Evolutionary conservation across 2,797 vertebrate genomes (phyloP), one percentile per base, ranked within the genome.

Genomic region (Paratrypauchen microcephalus): DNA sequence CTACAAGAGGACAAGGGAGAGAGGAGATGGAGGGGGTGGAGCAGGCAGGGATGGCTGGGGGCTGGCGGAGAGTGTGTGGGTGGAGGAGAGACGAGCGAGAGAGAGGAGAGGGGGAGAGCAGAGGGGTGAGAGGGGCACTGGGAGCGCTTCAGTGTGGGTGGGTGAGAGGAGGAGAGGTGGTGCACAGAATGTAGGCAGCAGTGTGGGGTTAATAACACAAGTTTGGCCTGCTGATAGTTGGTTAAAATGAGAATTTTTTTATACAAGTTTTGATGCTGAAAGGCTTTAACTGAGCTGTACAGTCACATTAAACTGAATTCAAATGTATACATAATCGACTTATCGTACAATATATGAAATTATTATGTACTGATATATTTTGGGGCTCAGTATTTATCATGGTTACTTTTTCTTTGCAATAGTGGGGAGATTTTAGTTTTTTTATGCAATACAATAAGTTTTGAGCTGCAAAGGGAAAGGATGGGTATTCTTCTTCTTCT

Each of bases 61-160:
- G 87, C 87, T 88, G 21, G 15, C 78, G 82, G 80, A 83, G 82
- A 87, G 80, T 85, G 87, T 84, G 88, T 89, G 88, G 89, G 87
- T 86, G 86, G 86, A 87, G 85, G 87, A 83, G 86, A 60, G 83
- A 78, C 79, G 80, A 54, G 55, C 12, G 24, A 32, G 30, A 32
- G 6, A 59, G 83, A 78, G 80, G 80, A 52, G 55, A 24, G 15
- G 76, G 75, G 80, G 81, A 81, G 77, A 80, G 82, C 74, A 75
- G 65, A 74, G 88, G 86, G 91, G 88, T 86, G 88, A 89, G 88
- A 89, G 87, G 87, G 89, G 88, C 85, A 83, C 39, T 60, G 80
- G 89, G 89, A 89, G 87, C 88, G 81, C 76, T 36, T n/a, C 75
- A 87, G 89, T 84, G 89, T 91, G 87, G 88, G 90, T 85, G 89